phyloP scores from a whole-genome alignment of 2,797 vertebrate genomes.

The Bovichtus variegatus region DNA sequence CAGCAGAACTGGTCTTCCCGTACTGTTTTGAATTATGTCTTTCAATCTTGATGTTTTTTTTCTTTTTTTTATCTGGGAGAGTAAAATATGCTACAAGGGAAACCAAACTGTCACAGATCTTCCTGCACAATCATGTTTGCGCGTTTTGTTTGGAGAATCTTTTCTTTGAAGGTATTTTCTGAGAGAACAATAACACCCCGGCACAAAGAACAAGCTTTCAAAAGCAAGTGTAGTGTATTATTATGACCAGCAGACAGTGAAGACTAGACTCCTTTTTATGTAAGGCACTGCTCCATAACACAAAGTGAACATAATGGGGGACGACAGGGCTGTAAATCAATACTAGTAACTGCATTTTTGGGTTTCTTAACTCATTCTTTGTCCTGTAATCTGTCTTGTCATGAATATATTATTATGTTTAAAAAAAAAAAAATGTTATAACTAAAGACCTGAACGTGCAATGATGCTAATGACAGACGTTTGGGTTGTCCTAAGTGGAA shows the following conservation, averaged over 20 bases:
- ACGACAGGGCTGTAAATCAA: constrained; percentile 9
- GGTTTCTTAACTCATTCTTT: constrained; percentile 1
- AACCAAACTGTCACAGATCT: not conserved
- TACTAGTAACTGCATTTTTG: not conserved
- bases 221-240: constrained; percentile 23
- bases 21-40: not conserved
- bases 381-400: not conserved
- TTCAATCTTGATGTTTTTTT: not conserved
- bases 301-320: constrained; percentile 9
- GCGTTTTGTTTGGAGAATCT: constrained; percentile 8
- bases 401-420: not conserved
- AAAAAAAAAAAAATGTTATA: not conserved
- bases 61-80: constrained; percentile 9
- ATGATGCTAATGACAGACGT: not conserved
- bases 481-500: too few relatives aligned
- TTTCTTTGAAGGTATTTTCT: constrained; percentile 20
- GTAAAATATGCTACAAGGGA: not conserved
- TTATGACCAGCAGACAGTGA: constrained; percentile 9
- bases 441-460: not conserved
- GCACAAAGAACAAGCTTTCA: constrained; percentile 12
- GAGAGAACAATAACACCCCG: constrained; percentile 8
- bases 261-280: not conserved
- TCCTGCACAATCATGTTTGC: not conserved
- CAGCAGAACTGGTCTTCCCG: constrained; percentile 26
- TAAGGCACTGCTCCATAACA: not conserved